Evolutionary conservation across 2,888 invertebrate genomes (phyloP).

Genomic region (Ferrisia virgata): DNA sequence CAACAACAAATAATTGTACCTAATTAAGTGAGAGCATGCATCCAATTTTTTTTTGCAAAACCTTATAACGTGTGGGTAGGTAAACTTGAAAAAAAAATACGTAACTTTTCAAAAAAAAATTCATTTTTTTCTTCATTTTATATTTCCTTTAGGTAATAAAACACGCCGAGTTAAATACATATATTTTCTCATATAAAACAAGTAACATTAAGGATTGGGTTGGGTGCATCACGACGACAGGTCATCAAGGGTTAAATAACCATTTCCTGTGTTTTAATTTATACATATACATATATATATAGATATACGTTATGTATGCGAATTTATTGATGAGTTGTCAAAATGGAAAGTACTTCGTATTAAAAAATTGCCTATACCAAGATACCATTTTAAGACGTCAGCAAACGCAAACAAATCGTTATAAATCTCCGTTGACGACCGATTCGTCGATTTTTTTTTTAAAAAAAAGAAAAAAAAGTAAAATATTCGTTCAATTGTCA

Average conservation of each 20-base stretch:
- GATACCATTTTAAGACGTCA: background rate
- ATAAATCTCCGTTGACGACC: background rate
- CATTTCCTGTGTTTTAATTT: background rate
- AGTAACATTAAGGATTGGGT: background rate
- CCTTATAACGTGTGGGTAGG: too few species aligned
- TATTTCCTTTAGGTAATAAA: too few species aligned
- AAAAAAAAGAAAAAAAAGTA: too few species aligned
- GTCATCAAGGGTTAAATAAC: slow-evolving; percentile 1
- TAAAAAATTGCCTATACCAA: background rate
- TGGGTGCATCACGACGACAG: background rate
- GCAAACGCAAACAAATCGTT: background rate
- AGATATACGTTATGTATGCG: background rate
- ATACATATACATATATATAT: too few species aligned
- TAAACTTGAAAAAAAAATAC: too few species aligned
- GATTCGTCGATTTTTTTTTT: background rate
- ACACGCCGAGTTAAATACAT: too few species aligned
- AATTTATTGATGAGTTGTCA: slow-evolving; percentile 8
- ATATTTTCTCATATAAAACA: too few species aligned
- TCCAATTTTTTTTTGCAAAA: too few species aligned
- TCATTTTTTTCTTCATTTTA: too few species aligned
- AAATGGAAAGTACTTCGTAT: background rate
- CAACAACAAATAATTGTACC: too few species aligned
- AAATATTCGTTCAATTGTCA: background rate
- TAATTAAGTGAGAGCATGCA: too few species aligned
- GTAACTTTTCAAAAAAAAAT: too few species aligned